Evolutionary conservation across 2,113 vertebrate species (phyloP).

Genomic region (Dicerorhinus sumatrensis): DNA sequence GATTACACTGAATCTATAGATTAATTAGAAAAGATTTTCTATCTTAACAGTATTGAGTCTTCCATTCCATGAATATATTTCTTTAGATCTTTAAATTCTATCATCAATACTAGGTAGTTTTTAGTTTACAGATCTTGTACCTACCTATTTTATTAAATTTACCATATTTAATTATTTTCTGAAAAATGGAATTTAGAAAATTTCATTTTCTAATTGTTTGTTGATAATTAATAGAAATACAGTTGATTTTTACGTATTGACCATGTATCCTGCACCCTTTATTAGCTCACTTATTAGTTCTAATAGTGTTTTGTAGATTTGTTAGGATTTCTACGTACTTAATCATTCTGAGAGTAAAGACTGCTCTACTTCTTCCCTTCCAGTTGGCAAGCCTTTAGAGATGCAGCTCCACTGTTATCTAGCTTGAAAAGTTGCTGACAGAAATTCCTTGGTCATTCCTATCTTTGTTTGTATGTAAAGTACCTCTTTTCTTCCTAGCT

Average conservation of each 20-base stretch:
- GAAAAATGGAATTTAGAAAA: background rate
- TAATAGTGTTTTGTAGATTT: conserved; percentile 2
- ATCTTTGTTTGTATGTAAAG: background rate
- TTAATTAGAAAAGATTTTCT: background rate
- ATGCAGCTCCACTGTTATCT: background rate
- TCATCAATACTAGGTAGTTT: background rate
- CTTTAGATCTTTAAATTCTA: background rate
- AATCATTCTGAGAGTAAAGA: background rate
- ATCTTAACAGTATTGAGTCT: background rate
- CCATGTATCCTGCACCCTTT: background rate
- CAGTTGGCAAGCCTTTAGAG: background rate
- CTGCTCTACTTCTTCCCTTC: background rate
- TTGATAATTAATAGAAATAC: background rate
- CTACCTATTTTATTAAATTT: conserved; percentile 7
- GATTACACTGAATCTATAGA: background rate
- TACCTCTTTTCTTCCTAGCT: background rate
- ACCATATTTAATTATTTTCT: background rate
- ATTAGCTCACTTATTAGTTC: background rate
- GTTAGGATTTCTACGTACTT: background rate
- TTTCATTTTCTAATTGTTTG: background rate
- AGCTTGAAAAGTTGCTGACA: background rate
- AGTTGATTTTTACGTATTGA: background rate
- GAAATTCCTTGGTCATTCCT: background rate
- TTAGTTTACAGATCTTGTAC: background rate
- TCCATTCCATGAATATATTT: background rate